phyloP scores from a whole-genome alignment of 2,797 vertebrate genomes.

The Melopsittacus undulatus region DNA sequence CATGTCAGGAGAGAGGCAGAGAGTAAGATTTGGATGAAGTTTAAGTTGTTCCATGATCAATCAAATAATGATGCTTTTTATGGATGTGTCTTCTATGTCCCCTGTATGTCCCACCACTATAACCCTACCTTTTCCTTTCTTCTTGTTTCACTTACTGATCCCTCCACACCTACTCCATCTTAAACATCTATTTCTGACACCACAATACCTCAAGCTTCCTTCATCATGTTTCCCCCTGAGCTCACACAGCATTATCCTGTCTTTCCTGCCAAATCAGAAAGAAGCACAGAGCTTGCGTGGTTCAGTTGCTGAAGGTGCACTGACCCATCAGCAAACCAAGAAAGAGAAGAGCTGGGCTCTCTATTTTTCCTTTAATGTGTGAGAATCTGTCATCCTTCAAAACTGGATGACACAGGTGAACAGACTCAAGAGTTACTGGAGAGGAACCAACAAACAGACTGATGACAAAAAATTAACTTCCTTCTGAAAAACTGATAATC shows the following conservation, averaged over 20 bases:
- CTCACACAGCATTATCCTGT: rapidly evolving
- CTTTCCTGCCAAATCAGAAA: background rate
- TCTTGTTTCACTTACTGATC: background rate
- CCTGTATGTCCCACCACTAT: background rate
- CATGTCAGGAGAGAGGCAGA: background rate
- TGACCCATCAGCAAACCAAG: background rate
- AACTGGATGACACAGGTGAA: background rate
- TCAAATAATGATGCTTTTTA: background rate
- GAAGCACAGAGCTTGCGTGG: background rate
- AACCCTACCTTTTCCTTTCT: background rate
- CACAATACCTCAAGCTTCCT: background rate
- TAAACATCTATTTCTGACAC: background rate
- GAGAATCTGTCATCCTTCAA: background rate
- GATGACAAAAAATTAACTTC: background rate
- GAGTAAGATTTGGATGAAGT: background rate
- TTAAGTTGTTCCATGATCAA: background rate
- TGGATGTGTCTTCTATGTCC: background rate
- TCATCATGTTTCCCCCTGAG: background rate
- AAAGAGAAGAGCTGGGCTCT: background rate
- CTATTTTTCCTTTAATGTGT: background rate
- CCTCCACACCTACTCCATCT: background rate
- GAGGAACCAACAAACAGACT: background rate
- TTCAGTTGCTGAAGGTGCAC: rapidly evolving
- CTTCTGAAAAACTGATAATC: background rate
- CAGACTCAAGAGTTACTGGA: background rate